Conservation (phyloP, 2,888 invertebrate species). For the Microctonus hyperodae region DNA sequence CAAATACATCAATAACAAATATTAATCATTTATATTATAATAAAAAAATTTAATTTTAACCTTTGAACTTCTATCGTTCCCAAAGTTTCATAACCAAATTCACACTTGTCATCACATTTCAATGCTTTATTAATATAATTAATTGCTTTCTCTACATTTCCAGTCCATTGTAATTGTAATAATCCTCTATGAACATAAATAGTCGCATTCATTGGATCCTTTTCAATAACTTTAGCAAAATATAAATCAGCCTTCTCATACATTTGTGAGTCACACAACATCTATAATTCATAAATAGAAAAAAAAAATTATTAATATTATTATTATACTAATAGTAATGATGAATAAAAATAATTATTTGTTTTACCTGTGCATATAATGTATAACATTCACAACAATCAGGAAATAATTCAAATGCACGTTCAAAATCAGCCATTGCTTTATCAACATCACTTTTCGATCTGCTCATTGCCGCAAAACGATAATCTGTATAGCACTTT, state of each 20-base stretch:
- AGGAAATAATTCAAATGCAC: constrained; percentile 80
- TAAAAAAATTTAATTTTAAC: constrained; percentile 39
- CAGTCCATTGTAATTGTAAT: constrained; percentile 84
- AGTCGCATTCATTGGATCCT: constrained; percentile 86
- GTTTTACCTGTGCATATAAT: constrained; percentile 82
- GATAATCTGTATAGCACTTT: constrained; percentile 89
- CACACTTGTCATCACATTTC: constrained; percentile 88
- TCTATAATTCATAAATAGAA: no score
- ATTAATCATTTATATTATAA: no score
- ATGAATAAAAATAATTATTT: background rate
- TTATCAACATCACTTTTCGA: constrained; percentile 70
- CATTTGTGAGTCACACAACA: constrained; percentile 83
- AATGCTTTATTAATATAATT: constrained; percentile 82
- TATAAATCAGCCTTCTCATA: constrained; percentile 83
- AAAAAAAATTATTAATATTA: background rate
- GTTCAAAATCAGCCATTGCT: constrained; percentile 77
- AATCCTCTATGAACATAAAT: constrained; percentile 87
- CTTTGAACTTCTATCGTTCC: constrained; percentile 93
- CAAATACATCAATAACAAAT: constrained; percentile 11
- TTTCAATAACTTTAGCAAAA: constrained; percentile 80
- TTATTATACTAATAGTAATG: background rate
- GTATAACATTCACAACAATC: constrained; percentile 86
- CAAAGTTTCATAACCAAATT: constrained; percentile 93
- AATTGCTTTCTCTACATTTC: constrained; percentile 81
- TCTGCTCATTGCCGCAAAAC: constrained; percentile 70